A percentile compares a stretch with the other conserved stretches of the same genome.
These are phyloP conservation scores for Eriosoma lanigerum DNA, from an alignment of 1,140 invertebrate genomes.

Conservation along the genomic window DNA sequence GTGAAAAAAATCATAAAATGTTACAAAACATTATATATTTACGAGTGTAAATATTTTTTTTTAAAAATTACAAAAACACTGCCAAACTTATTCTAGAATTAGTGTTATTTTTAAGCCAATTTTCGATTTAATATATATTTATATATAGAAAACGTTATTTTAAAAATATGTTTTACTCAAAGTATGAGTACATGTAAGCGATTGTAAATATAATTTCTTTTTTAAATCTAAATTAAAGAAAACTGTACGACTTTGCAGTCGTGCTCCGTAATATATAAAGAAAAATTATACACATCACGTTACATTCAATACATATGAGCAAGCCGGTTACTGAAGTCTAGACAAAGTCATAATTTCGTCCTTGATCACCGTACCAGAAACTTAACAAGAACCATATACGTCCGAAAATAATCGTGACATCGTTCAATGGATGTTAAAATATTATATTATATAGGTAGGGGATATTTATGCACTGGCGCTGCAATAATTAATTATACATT, in stretches of 20 bases:
- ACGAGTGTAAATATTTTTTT: no score
- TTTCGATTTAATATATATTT: no score
- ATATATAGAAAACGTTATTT: no score
- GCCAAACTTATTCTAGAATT: no score
- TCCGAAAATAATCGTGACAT: slow-evolving; percentile 17
- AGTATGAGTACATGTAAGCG: no score
- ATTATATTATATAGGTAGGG: not conserved
- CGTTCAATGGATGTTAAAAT: not conserved
- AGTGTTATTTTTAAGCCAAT: no score
- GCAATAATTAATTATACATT: not conserved
- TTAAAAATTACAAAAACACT: no score
- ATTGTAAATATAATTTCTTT: not conserved
- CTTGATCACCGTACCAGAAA: slow-evolving; percentile 12
- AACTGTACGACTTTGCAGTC: not conserved
- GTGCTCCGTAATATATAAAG: slow-evolving; percentile 2
- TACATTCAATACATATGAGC: not conserved
- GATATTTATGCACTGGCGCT: no score
- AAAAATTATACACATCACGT: slow-evolving; percentile 32
- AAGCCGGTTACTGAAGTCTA: not conserved
- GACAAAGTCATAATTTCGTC: slow-evolving; percentile 19
- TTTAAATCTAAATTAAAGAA: slow-evolving; percentile 1
- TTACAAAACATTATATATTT: no score
- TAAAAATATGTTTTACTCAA: no score
- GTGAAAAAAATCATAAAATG: no score
- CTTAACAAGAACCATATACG: slow-evolving; percentile 25